These are phyloP conservation scores for Graptemys geographica DNA, from an alignment of 2,797 vertebrate species.

Conservation along the genomic window DNA sequence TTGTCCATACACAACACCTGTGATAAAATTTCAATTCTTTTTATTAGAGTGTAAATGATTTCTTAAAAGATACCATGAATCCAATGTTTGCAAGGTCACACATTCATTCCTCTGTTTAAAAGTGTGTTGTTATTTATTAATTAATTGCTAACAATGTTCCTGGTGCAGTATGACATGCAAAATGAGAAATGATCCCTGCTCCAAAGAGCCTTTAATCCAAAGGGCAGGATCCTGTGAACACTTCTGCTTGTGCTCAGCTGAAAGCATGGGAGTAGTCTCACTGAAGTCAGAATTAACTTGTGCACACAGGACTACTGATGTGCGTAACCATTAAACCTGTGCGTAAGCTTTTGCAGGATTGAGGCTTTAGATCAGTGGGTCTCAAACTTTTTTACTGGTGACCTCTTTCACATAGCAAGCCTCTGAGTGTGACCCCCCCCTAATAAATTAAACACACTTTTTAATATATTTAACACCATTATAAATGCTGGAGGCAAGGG, in stretches of 20 bases:
- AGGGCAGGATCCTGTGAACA: not conserved
- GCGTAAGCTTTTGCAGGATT: conserved; percentile 46
- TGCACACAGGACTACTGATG: not conserved
- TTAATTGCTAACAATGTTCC: not conserved
- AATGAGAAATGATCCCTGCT: not conserved
- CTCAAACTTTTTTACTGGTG: no score
- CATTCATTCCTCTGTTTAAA: not conserved
- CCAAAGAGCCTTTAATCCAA: not conserved
- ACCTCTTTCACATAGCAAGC: no score
- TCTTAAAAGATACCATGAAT: not conserved
- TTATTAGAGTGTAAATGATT: not conserved
- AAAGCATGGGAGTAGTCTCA: not conserved
- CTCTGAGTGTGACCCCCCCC: no score
- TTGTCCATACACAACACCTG: not conserved
- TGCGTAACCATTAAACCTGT: not conserved
- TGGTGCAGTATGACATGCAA: not conserved
- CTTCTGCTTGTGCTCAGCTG: not conserved
- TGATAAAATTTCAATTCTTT: not conserved
- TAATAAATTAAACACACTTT: no score
- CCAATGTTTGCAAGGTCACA: not conserved
- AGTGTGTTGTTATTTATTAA: not conserved
- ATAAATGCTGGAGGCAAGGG: no score
- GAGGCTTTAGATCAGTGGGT: not conserved
- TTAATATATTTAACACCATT: no score
- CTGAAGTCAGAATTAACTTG: not conserved